phyloP scores from a whole-genome alignment of 1,140 invertebrate species.

The Lysiphlebus fabarum region DNA sequence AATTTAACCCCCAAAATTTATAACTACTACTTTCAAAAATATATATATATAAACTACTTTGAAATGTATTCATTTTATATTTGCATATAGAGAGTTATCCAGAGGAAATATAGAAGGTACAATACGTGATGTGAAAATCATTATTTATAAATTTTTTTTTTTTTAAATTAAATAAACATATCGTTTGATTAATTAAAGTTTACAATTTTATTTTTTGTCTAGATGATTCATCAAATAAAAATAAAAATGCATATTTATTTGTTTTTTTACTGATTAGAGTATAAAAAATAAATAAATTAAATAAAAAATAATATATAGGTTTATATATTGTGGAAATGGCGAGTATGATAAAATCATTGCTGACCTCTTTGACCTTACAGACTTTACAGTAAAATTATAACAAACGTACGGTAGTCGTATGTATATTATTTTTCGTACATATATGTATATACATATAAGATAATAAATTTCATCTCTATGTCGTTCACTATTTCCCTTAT shows the following conservation, averaged over 20 bases:
- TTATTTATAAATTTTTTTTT: no score
- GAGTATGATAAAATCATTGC: constrained; percentile 3
- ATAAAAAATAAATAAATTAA: neutral
- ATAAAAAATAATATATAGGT: no score
- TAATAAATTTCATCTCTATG: constrained; percentile 22
- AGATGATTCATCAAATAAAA: no score
- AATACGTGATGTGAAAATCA: constrained; percentile 47
- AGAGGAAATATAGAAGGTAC: constrained; percentile 56
- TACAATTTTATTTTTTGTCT: no score
- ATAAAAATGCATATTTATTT: neutral
- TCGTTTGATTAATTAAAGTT: no score
- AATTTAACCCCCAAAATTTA: constrained; percentile 4
- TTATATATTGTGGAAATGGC: neutral
- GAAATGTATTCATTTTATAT: constrained; percentile 39
- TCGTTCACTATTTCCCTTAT: constrained; percentile 1
- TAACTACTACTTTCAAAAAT: no score
- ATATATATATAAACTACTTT: neutral
- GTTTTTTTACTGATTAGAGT: constrained; percentile 8
- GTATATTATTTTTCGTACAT: neutral
- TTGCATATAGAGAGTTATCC: constrained; percentile 57
- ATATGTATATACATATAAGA: constrained; percentile 18
- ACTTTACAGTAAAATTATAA: constrained; percentile 20
- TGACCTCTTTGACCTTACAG: constrained; percentile 3
- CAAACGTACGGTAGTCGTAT: constrained; percentile 14
- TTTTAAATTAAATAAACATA: no score